Base-by-base conservation (phyloP, 2,113 vertebrate genomes). In the Micronycteris hirsuta region DNA sequence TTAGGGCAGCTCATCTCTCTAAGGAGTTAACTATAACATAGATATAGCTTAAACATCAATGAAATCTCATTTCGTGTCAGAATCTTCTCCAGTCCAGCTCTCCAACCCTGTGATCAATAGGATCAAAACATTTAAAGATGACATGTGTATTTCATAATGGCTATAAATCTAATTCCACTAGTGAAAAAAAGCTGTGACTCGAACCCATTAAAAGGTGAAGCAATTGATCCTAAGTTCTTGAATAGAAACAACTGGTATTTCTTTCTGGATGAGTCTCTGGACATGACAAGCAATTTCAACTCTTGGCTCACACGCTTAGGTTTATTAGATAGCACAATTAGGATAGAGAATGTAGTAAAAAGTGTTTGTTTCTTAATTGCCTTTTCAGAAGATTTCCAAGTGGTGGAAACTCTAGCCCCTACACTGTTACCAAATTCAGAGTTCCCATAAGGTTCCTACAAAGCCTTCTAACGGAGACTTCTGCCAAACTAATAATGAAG, bases 71-170 rank as follows among this genome's bases (percentile, higher is more conserved):
- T 93, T 85, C 87, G 6, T 83, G 7, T 74, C 67, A 74, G 12
- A 43, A 16, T 83, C 36, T 58, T 86, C 58, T 84, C 87, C 49
- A 63, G 22, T 43, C 85, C 10, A 47, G 12, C 54, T 87, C 15
- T 70, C 47, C 36, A 67, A 81, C 58, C 47, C 41, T 68, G 33
- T 68, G 92, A 61, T 86, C 85, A 94, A 86, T 41, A 61, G 41
- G 68, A 52, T 95, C 54, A 92, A 86, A 95, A 52, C 61, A 54
- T 86, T 95, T 86, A 86, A 92, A 89, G 19, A 86, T 78, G 71
- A 26, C 8, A 87, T 20, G 43, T 78, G 45, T 58, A 63, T 74
- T 70, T 85, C 45, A 65, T 91, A 93, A 85, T 54, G 14, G 1
- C 71, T 88, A 15, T 91, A 63, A 87, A 84, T 68, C 54, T 36